Percentiles rank a stretch among this genome's conserved stretches.
phyloP scores from a whole-genome alignment of 2,113 vertebrate genomes.

The Cardinalis cardinalis region DNA sequence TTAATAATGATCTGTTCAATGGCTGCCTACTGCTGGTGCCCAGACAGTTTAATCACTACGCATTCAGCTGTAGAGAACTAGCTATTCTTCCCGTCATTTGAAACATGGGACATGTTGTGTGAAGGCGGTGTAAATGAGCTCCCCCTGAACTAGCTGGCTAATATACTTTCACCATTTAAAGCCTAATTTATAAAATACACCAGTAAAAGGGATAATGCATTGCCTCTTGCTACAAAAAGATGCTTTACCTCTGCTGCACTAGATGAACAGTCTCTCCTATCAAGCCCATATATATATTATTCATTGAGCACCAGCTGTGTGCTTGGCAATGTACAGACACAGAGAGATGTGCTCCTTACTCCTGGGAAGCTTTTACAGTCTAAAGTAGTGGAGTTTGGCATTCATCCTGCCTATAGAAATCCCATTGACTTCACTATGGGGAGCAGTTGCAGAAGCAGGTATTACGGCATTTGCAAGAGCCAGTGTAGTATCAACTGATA shows the following conservation, averaged over 20 bases:
- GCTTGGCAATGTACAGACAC: background rate
- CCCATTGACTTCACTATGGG: constrained; percentile 5
- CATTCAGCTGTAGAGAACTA: constrained; percentile 15
- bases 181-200: constrained; percentile 1
- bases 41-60: constrained; percentile 59
- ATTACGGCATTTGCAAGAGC: background rate
- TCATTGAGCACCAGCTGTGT: constrained; percentile 50
- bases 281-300: constrained; percentile 26
- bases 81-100: constrained; percentile 34
- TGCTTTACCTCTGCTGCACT: background rate
- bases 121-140: constrained; percentile 11
- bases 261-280: constrained; percentile 17
- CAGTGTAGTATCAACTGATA: background rate
- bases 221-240: background rate
- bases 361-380: constrained; percentile 16
- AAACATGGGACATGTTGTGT: constrained; percentile 50
- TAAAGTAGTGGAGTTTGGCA: background rate
- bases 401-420: background rate
- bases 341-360: background rate
- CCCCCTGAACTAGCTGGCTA: background rate
- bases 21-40: constrained; percentile 40
- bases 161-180: constrained; percentile 10
- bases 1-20: constrained; percentile 49
- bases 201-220: background rate
- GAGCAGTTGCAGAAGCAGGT: background rate